Base-by-base conservation (phyloP, 1,140 invertebrate genomes). In the Penaeus vannamei region DNA sequence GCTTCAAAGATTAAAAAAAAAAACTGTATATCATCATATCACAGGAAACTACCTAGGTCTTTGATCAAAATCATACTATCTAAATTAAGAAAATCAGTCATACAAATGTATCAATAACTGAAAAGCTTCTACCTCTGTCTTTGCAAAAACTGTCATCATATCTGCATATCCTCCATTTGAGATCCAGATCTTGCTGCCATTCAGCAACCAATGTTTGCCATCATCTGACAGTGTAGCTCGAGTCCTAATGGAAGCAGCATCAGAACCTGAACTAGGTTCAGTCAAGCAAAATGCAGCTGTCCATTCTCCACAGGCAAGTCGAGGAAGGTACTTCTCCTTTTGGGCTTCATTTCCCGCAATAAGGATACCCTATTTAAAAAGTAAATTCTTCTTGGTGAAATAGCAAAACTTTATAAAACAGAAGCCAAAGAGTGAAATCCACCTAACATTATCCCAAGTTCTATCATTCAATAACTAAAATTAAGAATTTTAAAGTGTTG, bases 171-270 rank as follows among this genome's bases (percentile, higher is more conserved):
- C 98, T 81, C 99, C 99, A 94, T 99, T 99, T 91, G 97, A 98
- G 92, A 99, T 99, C 98, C 98, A 99, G 92, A 99, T 98, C 94
- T 99, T 99, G 90, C 96, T 97, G 36, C 99, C 99, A 94, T 99
- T 99, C 1, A 99, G 93, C 87, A 99, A 95, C 92, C 96, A 99
- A 93, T 99, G 96, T 92, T 96, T 97, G 0, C 98, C 97, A 94
- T 99, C 98, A 5, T 95, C 93, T 59, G 97, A 97, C 91, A 97
- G 95, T 5, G 97, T 96, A 22, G 98, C 98, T 91, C 95, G 94
- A 60, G 95, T 95, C 92, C 94, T 95, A 91, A 98, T 97, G 36
- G 96, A 96, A 85, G 95, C 95, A 59, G 98, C 98, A 94, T 99
- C 98, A 83, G 98, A 98, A 64, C 98, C 98, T 90, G 96, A 96